Evolutionary conservation across 2,113 vertebrate species (phyloP), one percentile per base, ranked within the genome.

Genomic region (Cavia porcellus): DNA sequence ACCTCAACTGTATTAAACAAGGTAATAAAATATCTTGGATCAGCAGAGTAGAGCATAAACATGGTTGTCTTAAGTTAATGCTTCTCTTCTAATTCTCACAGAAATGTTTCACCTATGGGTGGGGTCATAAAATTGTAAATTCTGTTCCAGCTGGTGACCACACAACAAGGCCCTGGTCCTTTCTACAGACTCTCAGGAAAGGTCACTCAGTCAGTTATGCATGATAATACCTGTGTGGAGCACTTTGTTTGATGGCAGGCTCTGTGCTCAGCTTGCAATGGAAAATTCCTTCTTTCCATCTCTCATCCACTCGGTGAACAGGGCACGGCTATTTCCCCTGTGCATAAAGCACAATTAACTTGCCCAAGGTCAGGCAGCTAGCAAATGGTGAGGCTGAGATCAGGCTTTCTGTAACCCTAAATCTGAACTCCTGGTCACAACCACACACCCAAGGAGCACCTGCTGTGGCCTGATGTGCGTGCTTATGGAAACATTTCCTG

Each of bases 381-480:
- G 2, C 14, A 38, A 61, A 42, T 11, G n/a, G 64, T 1, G 42
- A 79, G 11, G 22, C 64, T 72, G 72, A 59, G 8, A 61, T 86
- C 11, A 74, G 74, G 79, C 74, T 13, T 28, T 66, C 81, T 52
- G 38, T n/a, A 45, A 30, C 68, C 77, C 28, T 52, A 17, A 57
- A 45, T 59, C 50, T 42, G 68, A 55, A 25, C 14, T 88, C 61
- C 64, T 50, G 61, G 75, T 12, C 15, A 20, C 52, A 10, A 38
- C 19, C 35, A 12, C 20, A 20, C 0, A 3, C 30, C 5, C 66
- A 59, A 0, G 4, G 10, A 72, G 12, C 25, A 22, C 30, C 89
- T 72, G 25, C 82, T 55, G 57, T 3, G 3, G 30, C 15, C 24
- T 2, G 0, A 2, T 0, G 4, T 0, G 28, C 3, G 2, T 3